Evolutionary conservation across 1,140 invertebrate species (phyloP).

Genomic region (Drosophila cardini): DNA sequence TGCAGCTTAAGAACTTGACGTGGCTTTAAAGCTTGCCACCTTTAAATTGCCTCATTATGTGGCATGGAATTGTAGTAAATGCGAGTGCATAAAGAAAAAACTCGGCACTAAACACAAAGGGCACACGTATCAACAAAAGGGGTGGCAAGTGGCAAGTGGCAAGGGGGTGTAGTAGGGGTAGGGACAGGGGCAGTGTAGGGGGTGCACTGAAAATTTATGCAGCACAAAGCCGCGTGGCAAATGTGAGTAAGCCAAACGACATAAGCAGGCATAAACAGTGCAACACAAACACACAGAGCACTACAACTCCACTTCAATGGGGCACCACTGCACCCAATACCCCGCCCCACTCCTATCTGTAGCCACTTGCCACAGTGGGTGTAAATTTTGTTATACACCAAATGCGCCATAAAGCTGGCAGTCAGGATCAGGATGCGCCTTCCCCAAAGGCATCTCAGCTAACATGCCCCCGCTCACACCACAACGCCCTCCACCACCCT

Average conservation of each 20-base stretch:
- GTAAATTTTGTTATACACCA: conserved; percentile 79
- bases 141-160: not conserved
- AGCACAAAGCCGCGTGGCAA: conserved; percentile 76
- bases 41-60: conserved; percentile 71
- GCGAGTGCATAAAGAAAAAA: conserved; percentile 52
- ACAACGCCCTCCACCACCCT: not conserved
- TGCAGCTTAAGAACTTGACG: conserved; percentile 29
- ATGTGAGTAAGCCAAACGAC: conserved; percentile 81
- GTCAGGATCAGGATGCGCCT: conserved; percentile 34
- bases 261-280: conserved; percentile 78
- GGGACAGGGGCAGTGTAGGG: conserved; percentile 5
- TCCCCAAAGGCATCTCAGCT: conserved; percentile 29
- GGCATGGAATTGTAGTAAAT: conserved; percentile 56
- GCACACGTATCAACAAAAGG: conserved; percentile 40
- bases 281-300: conserved; percentile 15
- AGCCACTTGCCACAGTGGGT: conserved; percentile 55
- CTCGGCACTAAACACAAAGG: conserved; percentile 77
- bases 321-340: not conserved
- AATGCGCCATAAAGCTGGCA: conserved; percentile 73
- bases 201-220: conserved; percentile 71
- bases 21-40: conserved; percentile 48
- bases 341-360: not conserved
- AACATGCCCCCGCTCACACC: conserved; percentile 3
- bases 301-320: not conserved
- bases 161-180: not conserved